Evolutionary conservation across 92 coral and sea anemone species (phyloP), one percentile per base, ranked within the genome.

Genomic region (Ricordea florida): DNA sequence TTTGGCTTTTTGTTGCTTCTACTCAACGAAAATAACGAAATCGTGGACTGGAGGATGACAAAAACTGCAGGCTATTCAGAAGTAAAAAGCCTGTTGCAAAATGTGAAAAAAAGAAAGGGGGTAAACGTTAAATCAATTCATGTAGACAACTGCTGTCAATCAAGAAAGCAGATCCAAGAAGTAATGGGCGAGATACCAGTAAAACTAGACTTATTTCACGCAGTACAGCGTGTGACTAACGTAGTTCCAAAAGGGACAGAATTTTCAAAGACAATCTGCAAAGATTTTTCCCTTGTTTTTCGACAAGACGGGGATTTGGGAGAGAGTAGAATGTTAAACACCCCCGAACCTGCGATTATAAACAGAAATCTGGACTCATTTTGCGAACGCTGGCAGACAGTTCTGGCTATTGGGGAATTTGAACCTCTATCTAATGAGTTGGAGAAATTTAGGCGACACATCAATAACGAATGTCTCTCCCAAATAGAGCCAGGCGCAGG

Each of bases 141-240:
- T 9, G 31, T 73, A 2, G 82, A 82, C 15, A 63, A 74, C 28
- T 73, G 87, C 41, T 82, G 87, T 30, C 16, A 61, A 40, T 31
- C 22, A 28, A 38, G 68, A 29, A 5, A 38, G 3, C 33, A 32
- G 36, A 47, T 47, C 34, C 68, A 81, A 51, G 36, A 57, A 1
- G 55, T 72, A 18, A 36, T 81, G 37, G 80, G 66, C 10, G 34
- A 81, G 4, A 27, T 31, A 9, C 44, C 62, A 17, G 67, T 81
- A 15, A 72, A 71, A 37, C 74, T 81, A 15, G 85, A 79, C 21
- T 6, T 79, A 6, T 71, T 70, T 14, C 87, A 81, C 44, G 87
- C 80, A 10, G 67, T 71, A 0, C 72, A 81, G 31, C 74, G 68
- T 1, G 70, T 72, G 14, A 71, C 74, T 1, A 49, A 35, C 31